These are phyloP conservation scores for Tenrec ecaudatus DNA, from an alignment of 2,113 vertebrate genomes.

Conservation along the genomic window DNA sequence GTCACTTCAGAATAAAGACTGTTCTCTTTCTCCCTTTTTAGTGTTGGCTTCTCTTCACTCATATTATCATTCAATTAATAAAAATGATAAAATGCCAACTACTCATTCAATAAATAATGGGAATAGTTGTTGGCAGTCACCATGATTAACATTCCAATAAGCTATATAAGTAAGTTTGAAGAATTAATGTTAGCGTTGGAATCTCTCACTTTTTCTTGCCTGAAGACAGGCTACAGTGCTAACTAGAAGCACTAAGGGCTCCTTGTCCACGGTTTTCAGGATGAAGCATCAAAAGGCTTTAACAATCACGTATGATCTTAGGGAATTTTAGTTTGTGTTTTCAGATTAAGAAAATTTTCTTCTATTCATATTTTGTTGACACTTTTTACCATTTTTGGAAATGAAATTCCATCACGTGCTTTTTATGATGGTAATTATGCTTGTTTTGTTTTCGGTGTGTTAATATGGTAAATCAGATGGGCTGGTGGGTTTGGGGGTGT, in stretches of 20 bases:
- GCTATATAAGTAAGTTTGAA: not conserved
- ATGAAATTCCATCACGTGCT: not conserved
- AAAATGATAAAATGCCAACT: not conserved
- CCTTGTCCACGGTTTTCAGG: not conserved
- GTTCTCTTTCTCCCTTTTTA: not conserved
- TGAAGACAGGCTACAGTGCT: not conserved
- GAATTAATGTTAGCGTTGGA: not conserved
- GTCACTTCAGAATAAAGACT: not conserved
- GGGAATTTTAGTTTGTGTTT: not conserved
- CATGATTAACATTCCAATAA: not conserved
- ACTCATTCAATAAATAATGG: not conserved
- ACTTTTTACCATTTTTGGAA: not conserved
- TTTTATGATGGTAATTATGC: not conserved
- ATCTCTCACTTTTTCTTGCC: not conserved
- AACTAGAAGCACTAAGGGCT: not conserved
- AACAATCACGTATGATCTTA: too few species aligned
- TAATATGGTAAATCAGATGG: not conserved
- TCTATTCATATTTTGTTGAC: not conserved
- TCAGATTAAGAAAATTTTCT: not conserved
- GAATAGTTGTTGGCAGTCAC: not conserved
- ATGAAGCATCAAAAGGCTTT: too few species aligned
- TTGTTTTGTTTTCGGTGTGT: not conserved
- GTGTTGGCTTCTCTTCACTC: not conserved
- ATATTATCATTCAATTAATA: not conserved
- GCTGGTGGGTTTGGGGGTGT: not conserved